These are phyloP conservation scores for Clarias fuscus DNA, from an alignment of 2,797 vertebrate genomes.

Conservation along the genomic window DNA sequence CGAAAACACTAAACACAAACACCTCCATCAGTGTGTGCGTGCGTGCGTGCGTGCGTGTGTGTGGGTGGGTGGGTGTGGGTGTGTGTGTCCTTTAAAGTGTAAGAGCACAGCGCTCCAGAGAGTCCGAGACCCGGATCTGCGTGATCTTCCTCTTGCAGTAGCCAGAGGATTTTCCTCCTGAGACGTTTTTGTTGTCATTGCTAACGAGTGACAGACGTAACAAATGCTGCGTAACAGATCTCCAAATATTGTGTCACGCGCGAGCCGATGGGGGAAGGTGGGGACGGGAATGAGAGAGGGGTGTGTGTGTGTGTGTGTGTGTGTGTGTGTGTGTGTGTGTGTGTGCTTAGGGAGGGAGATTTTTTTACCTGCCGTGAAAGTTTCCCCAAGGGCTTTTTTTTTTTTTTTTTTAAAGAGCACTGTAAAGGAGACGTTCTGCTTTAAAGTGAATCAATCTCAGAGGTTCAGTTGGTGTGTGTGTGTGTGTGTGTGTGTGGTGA, in stretches of 20 bases:
- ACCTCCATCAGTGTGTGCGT: background rate
- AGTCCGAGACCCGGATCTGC: background rate
- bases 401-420: background rate
- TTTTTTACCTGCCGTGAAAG: slow-evolving; percentile 27
- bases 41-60: slow-evolving; percentile 12
- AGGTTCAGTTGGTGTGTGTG: background rate
- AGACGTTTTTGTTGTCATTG: slow-evolving; percentile 1
- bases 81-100: background rate
- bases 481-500: too few relatives aligned
- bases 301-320: too few relatives aligned
- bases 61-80: background rate
- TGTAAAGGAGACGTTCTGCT: too few relatives aligned
- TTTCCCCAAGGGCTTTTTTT: slow-evolving; percentile 31
- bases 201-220: slow-evolving; percentile 11
- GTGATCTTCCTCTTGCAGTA: background rate
- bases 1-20: slow-evolving; percentile 5
- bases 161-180: background rate
- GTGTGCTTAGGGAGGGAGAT: background rate
- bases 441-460: background rate
- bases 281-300: background rate
- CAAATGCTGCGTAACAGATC: slow-evolving; percentile 30
- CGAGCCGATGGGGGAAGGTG: slow-evolving; percentile 2
- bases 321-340: too few relatives aligned
- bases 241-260: slow-evolving; percentile 37
- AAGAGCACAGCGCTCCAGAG: background rate